Evolutionary conservation across 2,888 invertebrate genomes (phyloP).

Genomic region (Euzophera pinguis): DNA sequence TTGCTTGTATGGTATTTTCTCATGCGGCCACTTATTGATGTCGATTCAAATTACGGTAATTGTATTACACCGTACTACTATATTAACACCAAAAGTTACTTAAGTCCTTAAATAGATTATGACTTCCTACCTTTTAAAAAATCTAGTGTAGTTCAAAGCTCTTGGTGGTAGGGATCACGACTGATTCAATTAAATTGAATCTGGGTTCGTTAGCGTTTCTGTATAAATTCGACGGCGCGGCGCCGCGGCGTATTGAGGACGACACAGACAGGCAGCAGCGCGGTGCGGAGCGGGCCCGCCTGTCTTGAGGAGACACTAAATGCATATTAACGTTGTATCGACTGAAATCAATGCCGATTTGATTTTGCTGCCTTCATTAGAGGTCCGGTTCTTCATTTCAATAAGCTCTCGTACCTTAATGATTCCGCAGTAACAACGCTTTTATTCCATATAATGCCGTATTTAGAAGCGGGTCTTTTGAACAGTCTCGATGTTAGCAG

Average conservation of each 20-base stretch:
- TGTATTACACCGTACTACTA: constrained; percentile 8
- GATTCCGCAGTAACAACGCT: constrained; percentile 69
- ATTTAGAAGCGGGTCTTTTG: constrained; percentile 73
- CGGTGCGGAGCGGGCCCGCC: constrained; percentile 17
- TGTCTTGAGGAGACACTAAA: constrained; percentile 54
- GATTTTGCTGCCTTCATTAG: constrained; percentile 77
- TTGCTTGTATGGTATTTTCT: constrained; percentile 54
- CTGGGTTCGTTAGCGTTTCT: constrained; percentile 45
- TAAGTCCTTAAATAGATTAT: constrained; percentile 9
- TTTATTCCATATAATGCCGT: constrained; percentile 68
- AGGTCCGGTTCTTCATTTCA: constrained; percentile 75
- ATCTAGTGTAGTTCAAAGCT: constrained; percentile 30
- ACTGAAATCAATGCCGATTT: constrained; percentile 72
- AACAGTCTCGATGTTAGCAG: constrained; percentile 43
- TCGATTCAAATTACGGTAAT: constrained; percentile 40
- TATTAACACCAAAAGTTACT: constrained; percentile 12
- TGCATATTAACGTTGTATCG: constrained; percentile 64
- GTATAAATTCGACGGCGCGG: constrained; percentile 15
- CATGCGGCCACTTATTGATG: constrained; percentile 41
- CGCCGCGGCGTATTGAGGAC: constrained; percentile 8
- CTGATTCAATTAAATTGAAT: constrained; percentile 50
- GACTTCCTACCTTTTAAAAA: constrained; percentile 7
- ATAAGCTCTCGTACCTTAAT: constrained; percentile 68
- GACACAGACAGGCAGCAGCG: constrained; percentile 2
- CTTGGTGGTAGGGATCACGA: constrained; percentile 31